Conservation (phyloP, 2,797 vertebrate species). For the Spea hammondii region DNA sequence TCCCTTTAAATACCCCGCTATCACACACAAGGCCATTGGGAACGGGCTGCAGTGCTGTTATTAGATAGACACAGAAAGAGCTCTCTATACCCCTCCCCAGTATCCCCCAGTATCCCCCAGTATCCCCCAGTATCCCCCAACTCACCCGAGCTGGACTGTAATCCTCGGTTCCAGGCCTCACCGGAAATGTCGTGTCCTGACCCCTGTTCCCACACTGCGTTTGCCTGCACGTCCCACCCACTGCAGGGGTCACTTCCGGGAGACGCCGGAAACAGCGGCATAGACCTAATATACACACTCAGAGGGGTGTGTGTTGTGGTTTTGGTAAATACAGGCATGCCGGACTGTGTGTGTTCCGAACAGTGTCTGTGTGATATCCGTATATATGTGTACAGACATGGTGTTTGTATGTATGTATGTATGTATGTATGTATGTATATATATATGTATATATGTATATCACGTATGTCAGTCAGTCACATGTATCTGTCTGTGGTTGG, state of each 20-base stretch:
- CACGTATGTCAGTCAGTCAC: background rate
- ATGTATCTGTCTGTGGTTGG: background rate
- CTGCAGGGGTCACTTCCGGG: slow-evolving; percentile 9
- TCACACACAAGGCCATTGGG: background rate
- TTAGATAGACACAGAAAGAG: no score
- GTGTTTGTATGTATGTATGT: no score
- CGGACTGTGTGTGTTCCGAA: no score
- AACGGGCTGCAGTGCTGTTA: no score
- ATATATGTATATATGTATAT: no score
- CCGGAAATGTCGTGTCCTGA: slow-evolving; percentile 14
- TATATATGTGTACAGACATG: no score
- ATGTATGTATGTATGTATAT: no score
- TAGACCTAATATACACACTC: background rate
- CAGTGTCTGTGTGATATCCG: no score
- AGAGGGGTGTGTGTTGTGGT: slow-evolving; percentile 23
- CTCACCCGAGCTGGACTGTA: background rate
- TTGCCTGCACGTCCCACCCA: background rate
- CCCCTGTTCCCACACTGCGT: background rate
- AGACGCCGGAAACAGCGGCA: slow-evolving; percentile 6
- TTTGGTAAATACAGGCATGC: no score
- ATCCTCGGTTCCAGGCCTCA: slow-evolving; percentile 17
- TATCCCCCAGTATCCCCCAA: background rate
- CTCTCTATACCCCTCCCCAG: no score
- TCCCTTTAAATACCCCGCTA: no score
- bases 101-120: no score